These are phyloP conservation scores for Bubalus kerabau DNA, from an alignment of 2,113 vertebrate genomes.

Conservation along the genomic window DNA sequence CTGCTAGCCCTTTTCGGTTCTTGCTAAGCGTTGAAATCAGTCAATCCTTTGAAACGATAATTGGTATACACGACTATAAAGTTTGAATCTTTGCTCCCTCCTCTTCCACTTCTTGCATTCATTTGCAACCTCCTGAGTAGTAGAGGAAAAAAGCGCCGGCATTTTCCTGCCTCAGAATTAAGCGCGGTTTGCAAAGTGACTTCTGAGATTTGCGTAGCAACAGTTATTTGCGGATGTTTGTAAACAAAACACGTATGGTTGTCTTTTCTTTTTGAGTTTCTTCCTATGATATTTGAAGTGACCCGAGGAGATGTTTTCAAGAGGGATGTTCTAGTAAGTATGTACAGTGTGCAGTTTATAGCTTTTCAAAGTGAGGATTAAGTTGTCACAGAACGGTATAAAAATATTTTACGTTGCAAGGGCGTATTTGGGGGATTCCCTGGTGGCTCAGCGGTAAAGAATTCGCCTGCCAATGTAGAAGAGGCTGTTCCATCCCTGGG, in stretches of 20 bases:
- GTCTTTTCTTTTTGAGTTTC: background rate
- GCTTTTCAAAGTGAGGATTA: background rate
- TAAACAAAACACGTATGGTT: background rate
- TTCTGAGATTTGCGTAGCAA: background rate
- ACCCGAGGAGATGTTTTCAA: background rate
- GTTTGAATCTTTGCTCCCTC: background rate
- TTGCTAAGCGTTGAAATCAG: background rate
- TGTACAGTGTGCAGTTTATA: background rate
- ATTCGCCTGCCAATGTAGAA: background rate
- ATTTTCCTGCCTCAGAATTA: background rate
- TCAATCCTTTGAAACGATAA: background rate
- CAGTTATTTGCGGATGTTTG: background rate
- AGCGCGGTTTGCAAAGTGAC: background rate
- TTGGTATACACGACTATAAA: background rate
- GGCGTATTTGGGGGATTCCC: background rate
- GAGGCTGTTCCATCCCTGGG: background rate
- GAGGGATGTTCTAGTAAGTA: background rate
- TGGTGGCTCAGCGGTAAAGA: background rate
- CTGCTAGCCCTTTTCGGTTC: background rate
- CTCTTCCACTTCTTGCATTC: background rate
- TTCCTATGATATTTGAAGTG: background rate
- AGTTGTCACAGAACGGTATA: background rate
- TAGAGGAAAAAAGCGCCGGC: accelerated
- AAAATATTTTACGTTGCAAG: background rate
- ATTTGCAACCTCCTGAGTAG: background rate